A percentile compares a stretch with the other conserved stretches of the same genome.
Evolutionary conservation across 23 tunicate species (phyloP).

Genomic region (Ascidia mentula): DNA sequence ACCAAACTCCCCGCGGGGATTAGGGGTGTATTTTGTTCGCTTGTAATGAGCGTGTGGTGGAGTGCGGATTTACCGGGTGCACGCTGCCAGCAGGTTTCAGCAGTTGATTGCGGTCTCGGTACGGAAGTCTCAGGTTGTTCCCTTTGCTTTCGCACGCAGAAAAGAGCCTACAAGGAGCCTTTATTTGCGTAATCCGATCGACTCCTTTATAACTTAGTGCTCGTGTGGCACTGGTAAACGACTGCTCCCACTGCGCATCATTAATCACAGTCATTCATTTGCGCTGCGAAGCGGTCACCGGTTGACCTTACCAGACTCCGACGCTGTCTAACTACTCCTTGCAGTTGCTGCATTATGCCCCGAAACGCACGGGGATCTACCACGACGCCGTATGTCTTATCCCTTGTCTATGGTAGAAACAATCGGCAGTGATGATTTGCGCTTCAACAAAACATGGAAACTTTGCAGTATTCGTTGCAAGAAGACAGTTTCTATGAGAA

Average conservation of each 20-base stretch:
- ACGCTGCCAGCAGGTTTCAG: no score
- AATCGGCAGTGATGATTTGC: no score
- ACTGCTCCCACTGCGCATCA: neutral
- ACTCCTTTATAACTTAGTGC: neutral
- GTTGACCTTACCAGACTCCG: no score
- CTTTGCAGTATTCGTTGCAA: no score
- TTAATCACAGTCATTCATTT: neutral
- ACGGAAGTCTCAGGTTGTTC: slow-evolving; percentile 1
- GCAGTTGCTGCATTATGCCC: no score
- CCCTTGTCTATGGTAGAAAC: no score
- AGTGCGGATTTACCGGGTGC: neutral
- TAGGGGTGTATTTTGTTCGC: slow-evolving; percentile 4
- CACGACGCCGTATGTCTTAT: no score
- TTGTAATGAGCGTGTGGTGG: neutral
- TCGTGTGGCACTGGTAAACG: neutral
- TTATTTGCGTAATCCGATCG: neutral
- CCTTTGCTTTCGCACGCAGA: neutral
- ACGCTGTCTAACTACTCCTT: no score
- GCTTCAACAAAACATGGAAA: no score
- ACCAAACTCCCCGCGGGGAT: no score
- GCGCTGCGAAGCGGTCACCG: neutral
- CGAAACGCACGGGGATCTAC: no score
- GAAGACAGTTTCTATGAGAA: no score
- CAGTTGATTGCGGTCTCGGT: neutral
- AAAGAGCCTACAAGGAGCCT: neutral